Percentiles rank a stretch among this genome's conserved stretches.
These are phyloP conservation scores for Drosophila lowei DNA, from an alignment of 1,140 invertebrate species.

Conservation along the genomic window DNA sequence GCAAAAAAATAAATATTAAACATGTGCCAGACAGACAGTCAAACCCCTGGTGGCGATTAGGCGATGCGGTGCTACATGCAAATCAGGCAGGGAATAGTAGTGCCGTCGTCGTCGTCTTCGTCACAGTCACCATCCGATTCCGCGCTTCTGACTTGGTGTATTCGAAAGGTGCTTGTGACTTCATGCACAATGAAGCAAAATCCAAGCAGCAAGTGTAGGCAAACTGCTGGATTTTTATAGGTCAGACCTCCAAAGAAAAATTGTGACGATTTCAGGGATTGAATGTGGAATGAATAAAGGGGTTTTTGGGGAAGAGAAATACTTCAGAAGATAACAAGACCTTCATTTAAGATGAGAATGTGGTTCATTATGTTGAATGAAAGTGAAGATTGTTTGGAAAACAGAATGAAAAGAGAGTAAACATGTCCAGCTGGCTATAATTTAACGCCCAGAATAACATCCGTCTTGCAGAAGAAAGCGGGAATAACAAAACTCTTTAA, in stretches of 20 bases:
- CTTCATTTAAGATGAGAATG: too few relatives aligned
- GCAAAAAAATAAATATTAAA: slow-evolving; percentile 80
- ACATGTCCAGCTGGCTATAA: too few relatives aligned
- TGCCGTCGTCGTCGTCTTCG: slow-evolving; percentile 14
- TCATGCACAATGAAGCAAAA: slow-evolving; percentile 29
- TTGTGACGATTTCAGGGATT: not conserved
- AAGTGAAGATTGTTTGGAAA: too few relatives aligned
- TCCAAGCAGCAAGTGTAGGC: slow-evolving; percentile 13
- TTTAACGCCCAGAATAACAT: too few relatives aligned
- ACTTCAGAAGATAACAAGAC: too few relatives aligned
- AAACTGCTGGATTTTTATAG: slow-evolving; percentile 26
- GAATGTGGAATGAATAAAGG: not conserved
- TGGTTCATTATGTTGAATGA: too few relatives aligned
- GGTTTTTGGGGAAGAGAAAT: too few relatives aligned
- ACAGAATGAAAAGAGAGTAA: too few relatives aligned
- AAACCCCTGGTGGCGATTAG: slow-evolving; percentile 1
- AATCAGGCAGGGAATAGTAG: slow-evolving; percentile 25
- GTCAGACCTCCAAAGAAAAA: slow-evolving; percentile 13
- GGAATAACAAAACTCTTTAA: too few relatives aligned
- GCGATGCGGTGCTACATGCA: slow-evolving; percentile 31
- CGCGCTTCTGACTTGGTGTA: slow-evolving; percentile 5
- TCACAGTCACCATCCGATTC: slow-evolving; percentile 11
- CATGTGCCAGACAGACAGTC: slow-evolving; percentile 31
- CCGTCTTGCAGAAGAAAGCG: too few relatives aligned
- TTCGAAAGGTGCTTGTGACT: slow-evolving; percentile 45